Evolutionary conservation across 2,113 vertebrate species (phyloP).

Genomic region (Perca flavescens): DNA sequence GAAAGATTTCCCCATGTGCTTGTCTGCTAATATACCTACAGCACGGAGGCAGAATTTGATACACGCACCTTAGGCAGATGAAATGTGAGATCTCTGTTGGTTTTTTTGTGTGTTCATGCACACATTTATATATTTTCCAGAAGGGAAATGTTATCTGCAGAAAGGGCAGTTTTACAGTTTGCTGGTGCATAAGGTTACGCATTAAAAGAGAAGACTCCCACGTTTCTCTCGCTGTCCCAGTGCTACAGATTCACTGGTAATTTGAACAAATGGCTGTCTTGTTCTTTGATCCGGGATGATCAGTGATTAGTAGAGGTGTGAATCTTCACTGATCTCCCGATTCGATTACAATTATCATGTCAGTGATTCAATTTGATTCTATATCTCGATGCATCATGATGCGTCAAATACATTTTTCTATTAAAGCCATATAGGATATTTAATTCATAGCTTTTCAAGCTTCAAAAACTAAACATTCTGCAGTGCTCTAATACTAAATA

Average conservation of each 20-base stretch:
- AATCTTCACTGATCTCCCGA: no score
- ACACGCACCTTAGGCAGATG: conserved; percentile 30
- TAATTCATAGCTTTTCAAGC: no score
- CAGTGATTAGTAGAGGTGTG: conserved; percentile 3
- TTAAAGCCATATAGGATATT: no score
- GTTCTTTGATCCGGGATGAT: conserved; percentile 53
- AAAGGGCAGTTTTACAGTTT: conserved; percentile 30
- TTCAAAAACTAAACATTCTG: no score
- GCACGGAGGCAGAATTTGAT: conserved; percentile 13
- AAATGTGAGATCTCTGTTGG: conserved; percentile 35
- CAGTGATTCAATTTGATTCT: no score
- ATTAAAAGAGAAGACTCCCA: not conserved
- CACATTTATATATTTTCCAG: conserved; percentile 64
- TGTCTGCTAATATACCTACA: conserved; percentile 27
- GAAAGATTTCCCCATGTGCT: conserved; percentile 13
- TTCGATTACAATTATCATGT: no score
- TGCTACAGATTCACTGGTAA: conserved; percentile 13
- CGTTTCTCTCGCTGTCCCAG: not conserved
- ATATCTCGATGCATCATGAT: no score
- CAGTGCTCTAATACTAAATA: no score
- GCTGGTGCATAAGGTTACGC: not conserved
- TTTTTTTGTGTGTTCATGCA: conserved; percentile 24
- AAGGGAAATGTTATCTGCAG: conserved; percentile 27
- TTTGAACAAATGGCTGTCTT: conserved; percentile 52
- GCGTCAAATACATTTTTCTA: no score